Conservation (phyloP, 2,113 vertebrate species). For the Redunca redunca region DNA sequence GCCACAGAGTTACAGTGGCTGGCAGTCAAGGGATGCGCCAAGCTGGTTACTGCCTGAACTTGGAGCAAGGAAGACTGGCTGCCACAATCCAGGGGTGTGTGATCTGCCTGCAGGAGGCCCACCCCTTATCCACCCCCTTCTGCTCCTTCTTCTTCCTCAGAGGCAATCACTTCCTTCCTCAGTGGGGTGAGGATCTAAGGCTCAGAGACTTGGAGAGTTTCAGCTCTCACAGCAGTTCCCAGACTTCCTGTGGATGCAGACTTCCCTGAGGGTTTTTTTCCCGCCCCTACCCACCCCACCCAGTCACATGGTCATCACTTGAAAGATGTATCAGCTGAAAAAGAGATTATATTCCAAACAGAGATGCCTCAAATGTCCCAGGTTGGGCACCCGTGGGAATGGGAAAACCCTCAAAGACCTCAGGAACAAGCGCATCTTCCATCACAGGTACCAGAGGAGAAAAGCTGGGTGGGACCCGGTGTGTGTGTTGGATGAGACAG, state of each 20-base stretch:
- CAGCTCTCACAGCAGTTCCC: too few relatives aligned
- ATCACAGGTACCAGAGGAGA: background rate
- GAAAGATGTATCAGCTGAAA: background rate
- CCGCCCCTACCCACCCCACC: background rate
- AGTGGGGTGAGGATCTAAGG: background rate
- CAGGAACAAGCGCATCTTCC: background rate
- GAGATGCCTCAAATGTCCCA: background rate
- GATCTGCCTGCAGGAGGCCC: too few relatives aligned
- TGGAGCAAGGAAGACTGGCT: background rate
- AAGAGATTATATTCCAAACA: background rate
- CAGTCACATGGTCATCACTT: too few relatives aligned
- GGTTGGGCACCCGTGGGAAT: background rate
- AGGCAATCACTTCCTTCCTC: background rate
- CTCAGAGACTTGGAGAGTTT: background rate
- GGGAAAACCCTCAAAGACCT: background rate
- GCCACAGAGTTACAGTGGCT: background rate
- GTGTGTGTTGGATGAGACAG: background rate
- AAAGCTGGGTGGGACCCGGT: background rate
- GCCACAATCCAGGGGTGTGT: accelerated
- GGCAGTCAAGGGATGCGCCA: background rate
- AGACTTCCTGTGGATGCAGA: accelerated
- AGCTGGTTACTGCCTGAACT: too few relatives aligned
- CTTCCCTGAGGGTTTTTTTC: background rate
- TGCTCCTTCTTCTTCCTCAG: background rate
- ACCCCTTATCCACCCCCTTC: background rate